Percentiles rank a stretch among this genome's conserved stretches.
Evolutionary conservation across 2,113 vertebrate genomes (phyloP).

Genomic region (Cebidichthys violaceus): DNA sequence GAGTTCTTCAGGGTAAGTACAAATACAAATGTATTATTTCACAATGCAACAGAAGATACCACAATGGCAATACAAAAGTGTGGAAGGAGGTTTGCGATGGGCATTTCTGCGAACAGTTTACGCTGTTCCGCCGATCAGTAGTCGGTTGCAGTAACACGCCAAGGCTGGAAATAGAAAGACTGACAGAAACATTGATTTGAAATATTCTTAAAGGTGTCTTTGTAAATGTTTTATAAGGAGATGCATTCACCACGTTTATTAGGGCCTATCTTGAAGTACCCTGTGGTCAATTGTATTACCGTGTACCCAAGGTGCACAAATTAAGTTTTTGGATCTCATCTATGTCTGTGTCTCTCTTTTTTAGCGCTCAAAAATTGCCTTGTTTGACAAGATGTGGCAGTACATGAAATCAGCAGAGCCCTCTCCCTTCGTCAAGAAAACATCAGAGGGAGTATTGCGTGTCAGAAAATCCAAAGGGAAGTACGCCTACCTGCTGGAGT

Average conservation of each 20-base stretch:
- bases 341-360: slow-evolving; percentile 13
- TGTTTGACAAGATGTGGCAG: slow-evolving; percentile 99
- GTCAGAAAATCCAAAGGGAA: slow-evolving; percentile 98
- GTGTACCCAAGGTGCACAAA: neutral
- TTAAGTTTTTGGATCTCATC: neutral
- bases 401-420: slow-evolving; percentile 98
- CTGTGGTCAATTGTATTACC: neutral
- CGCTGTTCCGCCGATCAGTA: neutral
- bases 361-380: slow-evolving; percentile 98
- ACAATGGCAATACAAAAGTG: neutral
- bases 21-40: neutral
- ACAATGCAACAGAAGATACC: neutral
- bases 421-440: slow-evolving; percentile 97
- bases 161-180: neutral
- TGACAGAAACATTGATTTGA: neutral
- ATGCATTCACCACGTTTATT: neutral
- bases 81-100: neutral
- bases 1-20: slow-evolving; percentile 97
- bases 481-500: slow-evolving; percentile 97
- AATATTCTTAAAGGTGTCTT: neutral
- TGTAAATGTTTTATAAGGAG: neutral
- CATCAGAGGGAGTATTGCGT: slow-evolving; percentile 94
- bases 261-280: neutral
- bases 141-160: too few species aligned
- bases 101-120: neutral